Conservation (phyloP, 2,888 invertebrate genomes). For the Orchesellides sinensis region DNA sequence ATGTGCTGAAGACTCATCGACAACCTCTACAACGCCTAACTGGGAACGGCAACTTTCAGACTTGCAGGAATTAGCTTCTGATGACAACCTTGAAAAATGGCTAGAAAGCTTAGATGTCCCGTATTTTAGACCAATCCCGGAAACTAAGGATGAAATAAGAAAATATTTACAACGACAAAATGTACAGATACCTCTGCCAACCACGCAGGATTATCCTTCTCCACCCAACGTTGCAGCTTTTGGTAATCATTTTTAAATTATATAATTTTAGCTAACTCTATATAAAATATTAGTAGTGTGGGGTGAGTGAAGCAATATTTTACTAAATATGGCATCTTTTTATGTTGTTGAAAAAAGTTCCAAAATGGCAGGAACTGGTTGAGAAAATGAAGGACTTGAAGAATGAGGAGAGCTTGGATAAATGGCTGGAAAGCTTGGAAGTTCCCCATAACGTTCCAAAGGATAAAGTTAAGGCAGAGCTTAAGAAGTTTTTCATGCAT, state of each 20-base stretch:
- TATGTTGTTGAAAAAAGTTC: background rate
- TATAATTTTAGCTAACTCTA: background rate
- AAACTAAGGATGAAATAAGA: conserved; percentile 54
- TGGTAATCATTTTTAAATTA: background rate
- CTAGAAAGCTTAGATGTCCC: conserved; percentile 58
- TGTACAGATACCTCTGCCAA: background rate
- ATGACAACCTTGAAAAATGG: conserved; percentile 66
- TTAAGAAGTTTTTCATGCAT: conserved; percentile 58
- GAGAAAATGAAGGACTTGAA: conserved; percentile 59
- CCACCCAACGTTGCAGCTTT: conserved; percentile 1
- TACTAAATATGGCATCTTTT: background rate
- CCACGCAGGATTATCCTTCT: background rate
- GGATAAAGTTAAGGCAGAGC: conserved; percentile 46
- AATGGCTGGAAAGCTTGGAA: conserved; percentile 64
- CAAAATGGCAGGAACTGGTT: conserved; percentile 48
- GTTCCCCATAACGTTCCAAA: conserved; percentile 46
- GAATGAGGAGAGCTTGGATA: conserved; percentile 56
- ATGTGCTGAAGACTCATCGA: too few species aligned
- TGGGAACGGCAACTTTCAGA: conserved; percentile 41
- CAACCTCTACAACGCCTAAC: too few species aligned
- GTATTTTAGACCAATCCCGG: conserved; percentile 37
- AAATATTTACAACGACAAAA: conserved; percentile 39
- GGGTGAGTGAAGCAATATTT: too few species aligned
- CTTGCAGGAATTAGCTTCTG: conserved; percentile 37
- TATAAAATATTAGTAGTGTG: background rate